Conservation (phyloP, 2,888 invertebrate genomes). For the Xylota sylvarum region DNA sequence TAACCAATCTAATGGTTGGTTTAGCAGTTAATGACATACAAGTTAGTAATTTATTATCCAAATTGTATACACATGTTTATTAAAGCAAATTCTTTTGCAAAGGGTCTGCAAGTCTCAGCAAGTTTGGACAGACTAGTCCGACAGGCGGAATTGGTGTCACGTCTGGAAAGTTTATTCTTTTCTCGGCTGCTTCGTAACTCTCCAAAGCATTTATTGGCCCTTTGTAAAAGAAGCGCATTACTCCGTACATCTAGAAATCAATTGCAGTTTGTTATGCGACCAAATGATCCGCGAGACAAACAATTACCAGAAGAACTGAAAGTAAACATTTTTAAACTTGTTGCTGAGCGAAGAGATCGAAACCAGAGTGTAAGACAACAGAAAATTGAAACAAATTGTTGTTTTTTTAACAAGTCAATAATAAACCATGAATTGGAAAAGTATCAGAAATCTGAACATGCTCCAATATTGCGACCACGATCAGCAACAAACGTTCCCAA, state of each 20-base stretch:
- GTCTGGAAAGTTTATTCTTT: slow-evolving; percentile 93
- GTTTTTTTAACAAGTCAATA: slow-evolving; percentile 81
- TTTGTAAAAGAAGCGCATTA: slow-evolving; percentile 90
- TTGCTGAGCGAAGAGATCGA: slow-evolving; percentile 88
- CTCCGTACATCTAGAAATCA: slow-evolving; percentile 91
- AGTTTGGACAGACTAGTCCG: slow-evolving; percentile 92
- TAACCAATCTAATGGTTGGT: slow-evolving; percentile 93
- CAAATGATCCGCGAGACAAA: slow-evolving; percentile 93
- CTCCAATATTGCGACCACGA: slow-evolving; percentile 81
- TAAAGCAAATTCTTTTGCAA: background rate
- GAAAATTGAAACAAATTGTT: slow-evolving; percentile 84
- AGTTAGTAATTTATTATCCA: slow-evolving; percentile 85
- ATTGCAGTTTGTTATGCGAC: slow-evolving; percentile 90
- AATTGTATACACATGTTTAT: background rate
- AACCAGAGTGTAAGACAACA: slow-evolving; percentile 86
- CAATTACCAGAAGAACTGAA: slow-evolving; percentile 91
- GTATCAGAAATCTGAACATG: slow-evolving; percentile 76
- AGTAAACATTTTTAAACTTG: slow-evolving; percentile 90
- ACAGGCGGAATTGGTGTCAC: slow-evolving; percentile 92
- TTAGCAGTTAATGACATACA: slow-evolving; percentile 94
- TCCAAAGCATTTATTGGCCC: slow-evolving; percentile 88
- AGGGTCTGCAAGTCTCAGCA: slow-evolving; percentile 91
- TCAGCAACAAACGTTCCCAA: slow-evolving; percentile 83
- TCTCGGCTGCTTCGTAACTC: slow-evolving; percentile 90
- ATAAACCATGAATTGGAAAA: slow-evolving; percentile 45